Evolutionary conservation across 2,113 vertebrate genomes (phyloP).

Genomic region (Corythaeola cristata): DNA sequence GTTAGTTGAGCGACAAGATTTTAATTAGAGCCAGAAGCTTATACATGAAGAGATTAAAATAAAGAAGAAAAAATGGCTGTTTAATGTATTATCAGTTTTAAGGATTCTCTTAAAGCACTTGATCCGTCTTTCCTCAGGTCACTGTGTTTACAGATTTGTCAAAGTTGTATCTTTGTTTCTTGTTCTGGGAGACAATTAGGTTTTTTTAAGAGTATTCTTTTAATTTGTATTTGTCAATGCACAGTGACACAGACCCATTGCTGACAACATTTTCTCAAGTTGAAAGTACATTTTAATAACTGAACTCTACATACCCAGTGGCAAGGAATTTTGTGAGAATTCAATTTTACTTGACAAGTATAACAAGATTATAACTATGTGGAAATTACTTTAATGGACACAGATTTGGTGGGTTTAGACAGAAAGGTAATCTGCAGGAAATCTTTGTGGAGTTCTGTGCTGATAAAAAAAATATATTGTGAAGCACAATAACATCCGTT

Average conservation of each 20-base stretch:
- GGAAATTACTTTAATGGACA: not conserved
- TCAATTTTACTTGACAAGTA: not conserved
- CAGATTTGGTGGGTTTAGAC: not conserved
- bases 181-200: not conserved
- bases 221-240: not conserved
- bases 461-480: not conserved
- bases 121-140: not conserved
- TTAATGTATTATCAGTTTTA: not conserved
- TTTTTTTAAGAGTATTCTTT: not conserved
- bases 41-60: not conserved
- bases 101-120: not conserved
- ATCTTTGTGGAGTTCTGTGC: not conserved
- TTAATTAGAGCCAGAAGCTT: constrained; percentile 23
- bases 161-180: not conserved
- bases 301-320: not conserved
- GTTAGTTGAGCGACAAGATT: not conserved
- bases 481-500: not conserved
- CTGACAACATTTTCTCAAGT: not conserved
- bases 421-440: not conserved
- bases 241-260: not conserved
- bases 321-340: not conserved
- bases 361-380: not conserved
- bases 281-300: constrained; percentile 23
- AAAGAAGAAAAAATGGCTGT: not conserved
- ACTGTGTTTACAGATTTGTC: not conserved